Conservation (phyloP, 2,888 invertebrate species). For the Yponomeuta sedellus region DNA sequence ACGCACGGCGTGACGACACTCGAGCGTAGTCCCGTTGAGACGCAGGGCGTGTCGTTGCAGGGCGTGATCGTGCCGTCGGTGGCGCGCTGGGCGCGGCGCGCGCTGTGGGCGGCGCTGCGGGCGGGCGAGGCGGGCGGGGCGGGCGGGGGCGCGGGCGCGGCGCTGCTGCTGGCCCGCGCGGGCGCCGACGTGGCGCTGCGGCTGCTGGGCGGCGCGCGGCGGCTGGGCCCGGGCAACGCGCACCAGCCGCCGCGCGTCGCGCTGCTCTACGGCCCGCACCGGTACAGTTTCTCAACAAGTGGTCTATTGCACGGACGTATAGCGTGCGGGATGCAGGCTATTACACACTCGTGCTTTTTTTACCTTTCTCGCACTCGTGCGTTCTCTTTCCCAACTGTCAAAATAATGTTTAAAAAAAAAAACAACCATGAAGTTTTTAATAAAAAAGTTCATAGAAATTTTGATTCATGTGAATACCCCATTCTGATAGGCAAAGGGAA, state of each 20-base stretch:
- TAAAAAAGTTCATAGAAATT: too few relatives aligned
- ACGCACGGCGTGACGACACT: too few relatives aligned
- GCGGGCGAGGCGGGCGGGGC: constrained; percentile 56
- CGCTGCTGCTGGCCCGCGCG: constrained; percentile 88
- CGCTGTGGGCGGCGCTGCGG: constrained; percentile 82
- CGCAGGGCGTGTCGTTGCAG: background rate
- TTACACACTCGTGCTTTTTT: too few relatives aligned
- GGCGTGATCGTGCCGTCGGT: constrained; percentile 88
- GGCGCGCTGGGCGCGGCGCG: constrained; percentile 72
- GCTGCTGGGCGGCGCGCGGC: constrained; percentile 88
- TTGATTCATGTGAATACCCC: too few relatives aligned
- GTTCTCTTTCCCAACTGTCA: too few relatives aligned
- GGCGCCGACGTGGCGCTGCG: constrained; percentile 83
- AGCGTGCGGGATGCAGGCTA: too few relatives aligned
- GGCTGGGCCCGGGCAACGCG: constrained; percentile 89
- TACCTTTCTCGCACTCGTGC: too few relatives aligned
- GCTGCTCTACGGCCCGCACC: constrained; percentile 83
- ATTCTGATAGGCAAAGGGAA: too few relatives aligned
- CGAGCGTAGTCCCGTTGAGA: too few relatives aligned
- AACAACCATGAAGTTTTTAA: too few relatives aligned
- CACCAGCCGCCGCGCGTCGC: constrained; percentile 92
- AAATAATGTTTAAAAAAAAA: too few relatives aligned
- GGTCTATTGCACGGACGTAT: too few relatives aligned
- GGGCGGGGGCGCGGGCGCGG: constrained; percentile 78
- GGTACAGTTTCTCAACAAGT: constrained; percentile 56